Evolutionary conservation across 2,797 vertebrate species (phyloP).

Genomic region (Cuculus canorus): DNA sequence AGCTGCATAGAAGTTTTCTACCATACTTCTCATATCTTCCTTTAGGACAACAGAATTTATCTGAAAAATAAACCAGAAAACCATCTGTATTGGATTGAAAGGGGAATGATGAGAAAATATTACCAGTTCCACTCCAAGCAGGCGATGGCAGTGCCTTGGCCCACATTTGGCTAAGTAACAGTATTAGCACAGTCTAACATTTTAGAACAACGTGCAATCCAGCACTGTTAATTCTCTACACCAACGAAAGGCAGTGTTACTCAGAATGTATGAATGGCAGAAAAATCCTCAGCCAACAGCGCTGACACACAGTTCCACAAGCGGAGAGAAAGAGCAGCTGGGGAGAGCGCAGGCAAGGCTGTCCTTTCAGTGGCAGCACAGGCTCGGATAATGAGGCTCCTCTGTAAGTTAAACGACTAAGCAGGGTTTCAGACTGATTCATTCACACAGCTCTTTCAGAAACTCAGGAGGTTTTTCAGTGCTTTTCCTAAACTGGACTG

Average conservation of each 20-base stretch:
- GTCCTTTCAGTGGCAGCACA: not conserved
- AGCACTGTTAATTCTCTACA: not conserved
- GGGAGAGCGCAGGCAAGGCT: not conserved
- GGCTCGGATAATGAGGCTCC: not conserved
- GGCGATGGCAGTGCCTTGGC: not conserved
- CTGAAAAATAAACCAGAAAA: slow-evolving; percentile 77
- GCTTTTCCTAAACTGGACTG: not conserved
- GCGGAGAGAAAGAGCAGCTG: not conserved
- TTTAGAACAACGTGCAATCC: not conserved
- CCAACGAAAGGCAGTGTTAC: not conserved
- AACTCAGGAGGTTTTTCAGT: not conserved
- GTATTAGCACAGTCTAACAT: not conserved
- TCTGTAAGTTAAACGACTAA: not conserved
- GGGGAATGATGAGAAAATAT: not conserved
- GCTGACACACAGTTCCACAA: not conserved
- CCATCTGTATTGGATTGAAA: not conserved
- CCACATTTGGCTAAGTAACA: not conserved
- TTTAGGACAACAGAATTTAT: slow-evolving; percentile 88
- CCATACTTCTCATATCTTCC: slow-evolving; percentile 87
- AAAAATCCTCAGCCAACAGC: not conserved
- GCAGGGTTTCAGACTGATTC: not conserved
- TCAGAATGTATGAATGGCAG: not conserved
- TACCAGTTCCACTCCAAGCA: not conserved
- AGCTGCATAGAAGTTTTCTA: slow-evolving; percentile 93
- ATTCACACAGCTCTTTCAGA: not conserved